Conservation (phyloP, 2,888 invertebrate genomes). For the Sinelater perroti region DNA sequence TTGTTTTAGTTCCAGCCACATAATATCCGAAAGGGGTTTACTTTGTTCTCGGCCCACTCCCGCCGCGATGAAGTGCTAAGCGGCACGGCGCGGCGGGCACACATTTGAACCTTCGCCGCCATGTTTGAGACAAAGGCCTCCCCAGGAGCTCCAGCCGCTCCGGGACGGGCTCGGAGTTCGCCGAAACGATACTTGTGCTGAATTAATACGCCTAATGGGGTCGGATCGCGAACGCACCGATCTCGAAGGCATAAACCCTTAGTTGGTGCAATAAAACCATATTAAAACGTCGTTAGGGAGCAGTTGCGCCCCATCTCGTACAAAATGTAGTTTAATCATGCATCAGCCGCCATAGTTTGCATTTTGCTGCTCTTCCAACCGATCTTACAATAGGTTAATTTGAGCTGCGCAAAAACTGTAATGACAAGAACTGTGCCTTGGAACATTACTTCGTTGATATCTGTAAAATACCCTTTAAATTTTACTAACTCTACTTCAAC, state of each 20-base stretch:
- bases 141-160: background rate
- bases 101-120: background rate
- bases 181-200: conserved; percentile 19
- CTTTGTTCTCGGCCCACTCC: too few relatives aligned
- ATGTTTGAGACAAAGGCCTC: conserved; percentile 8
- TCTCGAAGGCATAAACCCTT: conserved; percentile 35
- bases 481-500: too few relatives aligned
- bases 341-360: conserved; percentile 28
- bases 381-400: too few relatives aligned
- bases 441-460: too few relatives aligned
- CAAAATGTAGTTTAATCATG: conserved; percentile 38
- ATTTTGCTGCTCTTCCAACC: too few relatives aligned
- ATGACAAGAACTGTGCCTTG: too few relatives aligned
- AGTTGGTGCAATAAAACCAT: conserved; percentile 36
- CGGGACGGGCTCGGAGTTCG: background rate
- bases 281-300: conserved; percentile 37
- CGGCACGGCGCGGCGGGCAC: background rate
- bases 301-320: conserved; percentile 30
- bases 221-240: conserved; percentile 28
- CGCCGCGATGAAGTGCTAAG: conserved; percentile 3
- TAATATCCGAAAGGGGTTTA: conserved; percentile 4
- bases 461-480: too few relatives aligned
- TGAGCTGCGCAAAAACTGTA: too few relatives aligned
- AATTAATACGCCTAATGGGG: conserved; percentile 28
- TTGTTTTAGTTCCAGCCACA: conserved; percentile 1